phyloP scores from a whole-genome alignment of 2,113 vertebrate genomes.

The Phrynocephalus versicolor region DNA sequence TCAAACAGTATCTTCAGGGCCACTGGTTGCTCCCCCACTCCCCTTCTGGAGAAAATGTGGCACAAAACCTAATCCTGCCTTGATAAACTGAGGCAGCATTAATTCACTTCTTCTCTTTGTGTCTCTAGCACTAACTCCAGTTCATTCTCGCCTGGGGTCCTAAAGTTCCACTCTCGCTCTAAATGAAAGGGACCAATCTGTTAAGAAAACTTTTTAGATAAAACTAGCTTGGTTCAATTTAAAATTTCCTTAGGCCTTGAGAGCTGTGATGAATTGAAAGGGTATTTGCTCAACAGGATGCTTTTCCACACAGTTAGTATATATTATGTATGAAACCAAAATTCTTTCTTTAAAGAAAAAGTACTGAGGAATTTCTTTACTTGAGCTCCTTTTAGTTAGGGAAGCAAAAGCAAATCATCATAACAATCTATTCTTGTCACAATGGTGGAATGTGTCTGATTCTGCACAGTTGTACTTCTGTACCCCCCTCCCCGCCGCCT shows the following conservation, averaged over 20 bases:
- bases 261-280: not conserved
- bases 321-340: not conserved
- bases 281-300: not conserved
- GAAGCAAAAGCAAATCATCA: not conserved
- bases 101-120: not conserved
- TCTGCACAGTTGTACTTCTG: constrained; percentile 1
- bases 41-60: not conserved
- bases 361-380: not conserved
- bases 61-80: not conserved
- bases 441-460: not conserved
- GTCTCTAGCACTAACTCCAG: not conserved
- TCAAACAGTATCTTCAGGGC: too few relatives aligned
- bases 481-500: not conserved
- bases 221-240: not conserved
- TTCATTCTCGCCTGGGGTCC: constrained; percentile 16
- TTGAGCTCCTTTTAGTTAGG: constrained; percentile 11
- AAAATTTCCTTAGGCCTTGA: not conserved
- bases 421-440: not conserved
- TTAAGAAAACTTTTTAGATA: not conserved
- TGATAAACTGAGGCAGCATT: not conserved
- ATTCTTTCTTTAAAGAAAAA: not conserved
- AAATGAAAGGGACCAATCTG: not conserved
- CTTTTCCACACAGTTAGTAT: not conserved
- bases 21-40: too few relatives aligned
- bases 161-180: not conserved